Base-by-base conservation (phyloP, 2,797 vertebrate species). In the Potorous gilbertii region DNA sequence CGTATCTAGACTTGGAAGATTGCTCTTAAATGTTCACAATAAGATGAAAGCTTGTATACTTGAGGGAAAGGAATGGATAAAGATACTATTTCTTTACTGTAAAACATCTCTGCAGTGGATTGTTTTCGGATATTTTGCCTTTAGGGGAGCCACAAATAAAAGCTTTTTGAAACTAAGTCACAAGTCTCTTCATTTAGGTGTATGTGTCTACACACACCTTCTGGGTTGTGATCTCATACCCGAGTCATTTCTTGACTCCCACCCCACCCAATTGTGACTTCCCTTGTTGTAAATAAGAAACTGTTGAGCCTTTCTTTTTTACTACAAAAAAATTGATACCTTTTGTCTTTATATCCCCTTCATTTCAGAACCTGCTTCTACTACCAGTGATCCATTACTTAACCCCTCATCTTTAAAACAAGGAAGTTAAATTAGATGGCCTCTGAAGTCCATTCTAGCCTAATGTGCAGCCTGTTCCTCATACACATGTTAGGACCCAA, bases 71-170 rank as follows among this genome's bases (percentile, higher is more conserved):
- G 34, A 50, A 54, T 66, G 66, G 74, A 6, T 0, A 50, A 87
- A 90, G 13, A 14, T 1, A 0, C 29, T 90, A 54, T 34, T 57
- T n/a, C 91, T 92, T 55, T 74, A 0, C 34, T 62, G 21, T 11
- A 92, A 27, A 94, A 90, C 31, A 1, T 34, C 91, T 93, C 92
- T 96, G 12, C 21, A 91, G 50, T 81, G 52, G 55, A 87, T 50
- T 62, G 9, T 90, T 90, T 87, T 90, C 90, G 92, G 0, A 92
- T 96, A 90, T 92, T 94, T 92, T 94, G 92, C 94, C 91, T 95
- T 94, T 94, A 40, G 40, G 55, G 90, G 24, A 93, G 96, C 89
- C 54, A 55, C 55, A 95, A 97, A 97, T 98, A 98, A 97, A 98
- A 96, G 93, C 62, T 55, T 94, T 96, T 94, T 95, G 74, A 94